phyloP scores from a whole-genome alignment of 1,140 invertebrate genomes.

The Marisa cornuarietis region DNA sequence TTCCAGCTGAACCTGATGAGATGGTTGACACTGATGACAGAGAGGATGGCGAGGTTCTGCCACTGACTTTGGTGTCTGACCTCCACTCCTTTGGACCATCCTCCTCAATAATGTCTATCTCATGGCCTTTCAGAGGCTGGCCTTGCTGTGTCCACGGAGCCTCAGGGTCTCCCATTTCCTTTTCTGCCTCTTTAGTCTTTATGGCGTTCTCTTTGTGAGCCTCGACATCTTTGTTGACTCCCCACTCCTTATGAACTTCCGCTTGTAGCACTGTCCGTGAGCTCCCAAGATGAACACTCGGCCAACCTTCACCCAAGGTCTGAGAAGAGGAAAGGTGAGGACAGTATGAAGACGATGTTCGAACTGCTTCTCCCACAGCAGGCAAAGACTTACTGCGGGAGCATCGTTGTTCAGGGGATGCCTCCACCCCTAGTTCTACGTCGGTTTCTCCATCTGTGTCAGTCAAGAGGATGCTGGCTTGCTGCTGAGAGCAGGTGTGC shows the following conservation, averaged over 20 bases:
- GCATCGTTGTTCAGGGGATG: not conserved
- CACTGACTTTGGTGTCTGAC: not conserved
- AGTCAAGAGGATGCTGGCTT: not conserved
- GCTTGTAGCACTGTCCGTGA: slow-evolving; percentile 58
- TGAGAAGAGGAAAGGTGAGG: slow-evolving; percentile 1
- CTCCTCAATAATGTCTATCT: not conserved
- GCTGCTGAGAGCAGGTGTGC: not conserved
- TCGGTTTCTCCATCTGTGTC: slow-evolving; percentile 4
- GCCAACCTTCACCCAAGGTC: slow-evolving; percentile 10
- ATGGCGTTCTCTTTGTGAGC: not conserved
- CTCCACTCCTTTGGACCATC: not conserved
- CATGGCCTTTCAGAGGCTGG: not conserved
- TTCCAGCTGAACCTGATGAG: slow-evolving; percentile 37
- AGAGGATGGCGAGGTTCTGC: slow-evolving; percentile 31
- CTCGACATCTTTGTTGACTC: slow-evolving; percentile 27
- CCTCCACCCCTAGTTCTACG: not conserved
- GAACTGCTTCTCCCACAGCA: slow-evolving; percentile 4
- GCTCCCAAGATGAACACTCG: slow-evolving; percentile 29
- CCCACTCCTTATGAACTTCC: slow-evolving; percentile 60
- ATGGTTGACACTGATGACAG: slow-evolving; percentile 44
- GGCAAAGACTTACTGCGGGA: slow-evolving; percentile 50
- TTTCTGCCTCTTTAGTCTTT: not conserved
- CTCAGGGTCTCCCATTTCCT: not conserved
- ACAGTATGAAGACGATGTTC: not conserved
- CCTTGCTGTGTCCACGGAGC: not conserved